Conservation (phyloP, 2,797 vertebrate species). For the Knipowitschia caucasica region DNA sequence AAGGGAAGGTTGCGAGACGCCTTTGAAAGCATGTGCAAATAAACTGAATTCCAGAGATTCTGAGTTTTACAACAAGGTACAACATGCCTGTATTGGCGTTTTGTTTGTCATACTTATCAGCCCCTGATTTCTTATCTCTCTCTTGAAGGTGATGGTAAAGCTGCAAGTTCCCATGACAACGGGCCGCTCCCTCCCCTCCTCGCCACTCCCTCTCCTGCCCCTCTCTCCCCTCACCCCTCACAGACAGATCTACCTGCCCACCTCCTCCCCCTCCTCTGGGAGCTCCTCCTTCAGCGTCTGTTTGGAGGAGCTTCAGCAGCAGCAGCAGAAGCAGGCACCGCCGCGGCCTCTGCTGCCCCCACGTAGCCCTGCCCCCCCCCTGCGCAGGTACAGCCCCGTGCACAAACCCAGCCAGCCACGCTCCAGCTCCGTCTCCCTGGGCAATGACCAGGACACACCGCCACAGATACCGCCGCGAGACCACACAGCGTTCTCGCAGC, state of each 20-base stretch:
- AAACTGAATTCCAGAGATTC: too few relatives aligned
- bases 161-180: conserved; percentile 81
- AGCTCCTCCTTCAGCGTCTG: conserved; percentile 70
- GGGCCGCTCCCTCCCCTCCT: conserved; percentile 70
- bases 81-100: too few relatives aligned
- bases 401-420: conserved; percentile 29
- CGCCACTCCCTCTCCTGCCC: conserved; percentile 74
- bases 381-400: conserved; percentile 70
- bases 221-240: conserved; percentile 61
- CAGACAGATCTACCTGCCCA: conserved; percentile 73
- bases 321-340: not conserved
- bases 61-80: too few relatives aligned
- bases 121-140: not conserved
- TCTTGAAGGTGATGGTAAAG: conserved; percentile 85
- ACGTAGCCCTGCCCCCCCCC: conserved; percentile 84
- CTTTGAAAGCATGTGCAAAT: too few relatives aligned
- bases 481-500: conserved; percentile 82
- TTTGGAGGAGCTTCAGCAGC: conserved; percentile 69
- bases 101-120: too few relatives aligned
- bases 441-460: conserved; percentile 77
- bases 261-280: conserved; percentile 74
- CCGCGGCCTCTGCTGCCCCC: conserved; percentile 86
- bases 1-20: too few relatives aligned
- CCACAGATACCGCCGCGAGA: conserved; percentile 91
- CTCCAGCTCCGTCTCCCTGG: conserved; percentile 80